Evolutionary conservation across 2,888 invertebrate species (phyloP), one percentile per base, ranked within the genome.

Genomic region (Alentia gelatinosa): DNA sequence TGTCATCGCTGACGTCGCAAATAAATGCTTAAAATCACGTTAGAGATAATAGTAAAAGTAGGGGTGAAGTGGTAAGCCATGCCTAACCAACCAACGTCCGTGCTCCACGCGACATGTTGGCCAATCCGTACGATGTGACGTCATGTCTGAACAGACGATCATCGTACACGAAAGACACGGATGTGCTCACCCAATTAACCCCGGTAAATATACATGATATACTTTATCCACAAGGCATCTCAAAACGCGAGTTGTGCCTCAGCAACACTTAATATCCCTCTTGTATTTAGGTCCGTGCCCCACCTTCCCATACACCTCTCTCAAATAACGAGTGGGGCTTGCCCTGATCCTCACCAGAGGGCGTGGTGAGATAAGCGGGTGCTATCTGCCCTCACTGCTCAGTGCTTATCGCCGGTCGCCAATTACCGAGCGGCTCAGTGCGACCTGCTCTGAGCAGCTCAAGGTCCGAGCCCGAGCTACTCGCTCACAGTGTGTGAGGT

Each of bases 1-100:
- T 79, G 37, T 79, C 79, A 37, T 79, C 37, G 79, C n/a, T 5
- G 23, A 23, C 37, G 79, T 35, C 9, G 79, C 79, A 19, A 79
- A 35, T 79, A 79, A 79, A 79, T 23, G 79, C 37, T 37, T 37
- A 79, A 79, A 79, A 79, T 79, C 79, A 79, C 79, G 79, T 79
- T 79, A 79, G 35, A 79, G 79, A 39, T 79, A 39, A 79, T 79
- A 7, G 39, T 1, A 19, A 39, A n/a, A 23, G 30, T 30, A 7
- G 74, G 30, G 74, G 33, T 74, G 35, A 74, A 1, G 33, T 74
- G 74, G 74, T 9, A 19, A n/a, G n/a, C n/a, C n/a, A n/a, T n/a
- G n/a, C n/a, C n/a, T n/a, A n/a, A n/a, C n/a, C n/a, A n/a, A n/a
- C n/a, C n/a, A n/a, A n/a, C n/a, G n/a, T n/a, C n/a, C n/a, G n/a